Base-by-base conservation (phyloP, 2,797 vertebrate species). In the Podargus strigoides region DNA sequence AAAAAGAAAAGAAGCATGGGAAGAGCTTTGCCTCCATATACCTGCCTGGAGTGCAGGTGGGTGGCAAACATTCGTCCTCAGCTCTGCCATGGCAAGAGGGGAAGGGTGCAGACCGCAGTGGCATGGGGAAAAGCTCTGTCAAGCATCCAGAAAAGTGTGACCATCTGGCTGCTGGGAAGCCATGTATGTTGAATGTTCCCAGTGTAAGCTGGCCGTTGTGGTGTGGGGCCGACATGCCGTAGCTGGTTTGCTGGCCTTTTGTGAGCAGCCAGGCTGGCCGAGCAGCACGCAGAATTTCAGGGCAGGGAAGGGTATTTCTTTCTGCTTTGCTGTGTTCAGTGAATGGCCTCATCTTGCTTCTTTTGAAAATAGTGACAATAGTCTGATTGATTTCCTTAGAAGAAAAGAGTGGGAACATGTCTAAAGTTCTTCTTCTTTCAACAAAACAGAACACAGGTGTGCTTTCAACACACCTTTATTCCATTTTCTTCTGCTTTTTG, bases 351-450 rank as follows among this genome's bases (percentile, higher is more conserved):
- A 80, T 93, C 87, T 84, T 72, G 76, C 76, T 90, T n/a, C 91
- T 91, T 87, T 91, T 69, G 90, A 94, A 94, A 89, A 47, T 0
- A 9, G 41, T 95, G 87, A 96, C 81, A 92, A 95, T 92, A 81
- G 89, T 62, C 46, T 69, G 85, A 93, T 92, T 95, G 93, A 95
- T 91, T 87, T 85, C 50, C 87, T 90, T 30, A 78, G 92, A 94
- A 94, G 84, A 87, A 90, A 90, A 49, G 72, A 92, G 80, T 62
- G 26, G 49, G 62, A 84, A 89, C 79, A 73, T 16, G 24, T 58
- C 89, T 92, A 62, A 94, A 92, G 92, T 93, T 92, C 77, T 84
- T 90, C 56, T 88, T 75, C 77, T 92, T 95, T 92, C 73, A 92
- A 87, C 47, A 73, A 89, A 85, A 80, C 30, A 74, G 89, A 95